Evolutionary conservation across 2,888 invertebrate genomes (phyloP), one percentile per base, ranked within the genome.

Genomic region (Achlya flavicornis): DNA sequence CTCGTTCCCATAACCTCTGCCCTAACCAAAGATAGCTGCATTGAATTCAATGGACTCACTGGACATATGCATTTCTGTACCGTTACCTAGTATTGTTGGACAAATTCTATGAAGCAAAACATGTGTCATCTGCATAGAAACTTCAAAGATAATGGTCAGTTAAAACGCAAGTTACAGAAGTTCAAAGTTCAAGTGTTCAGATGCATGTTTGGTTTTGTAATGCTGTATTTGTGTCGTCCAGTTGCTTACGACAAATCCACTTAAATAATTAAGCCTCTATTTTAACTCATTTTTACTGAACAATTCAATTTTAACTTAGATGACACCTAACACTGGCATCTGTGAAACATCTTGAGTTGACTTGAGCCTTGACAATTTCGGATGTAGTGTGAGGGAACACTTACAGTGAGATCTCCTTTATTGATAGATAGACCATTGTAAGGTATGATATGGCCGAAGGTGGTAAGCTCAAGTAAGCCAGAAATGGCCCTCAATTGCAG

Each of bases 1-100:
- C 73, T 72, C 73, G 78, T 74, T 79, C 75, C 73, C 70, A 75
- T 78, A 77, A 78, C 78, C 78, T 76, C 68, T 70, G 76, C 66
- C 72, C 32, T 41, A 11, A 59, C 35, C 32, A 35, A 35, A 35
- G 77, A 77, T 73, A 75, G 70, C 69, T 74, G 59, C 53, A n/a
- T 75, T 76, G 65, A 75, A 76, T 76, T 73, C 66, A 71, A 72
- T 75, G 68, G 68, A 65, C 10, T 61, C 19, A 62, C 61, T 62
- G 59, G 76, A 75, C 73, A 77, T 66, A 71, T 75, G 73, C 77
- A 76, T 77, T 62, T 75, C 63, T 10, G 65, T 67, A 64, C 76
- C 76, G 77, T 76, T 76, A 75, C 12, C 62, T 62, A 63, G 60
- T 70, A 74, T 72, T 73, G 75, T 71, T 57, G 46, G 75, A 77